These are phyloP conservation scores for Gisinianus flammeolus DNA, from an alignment of 2,888 invertebrate species.

Conservation along the genomic window DNA sequence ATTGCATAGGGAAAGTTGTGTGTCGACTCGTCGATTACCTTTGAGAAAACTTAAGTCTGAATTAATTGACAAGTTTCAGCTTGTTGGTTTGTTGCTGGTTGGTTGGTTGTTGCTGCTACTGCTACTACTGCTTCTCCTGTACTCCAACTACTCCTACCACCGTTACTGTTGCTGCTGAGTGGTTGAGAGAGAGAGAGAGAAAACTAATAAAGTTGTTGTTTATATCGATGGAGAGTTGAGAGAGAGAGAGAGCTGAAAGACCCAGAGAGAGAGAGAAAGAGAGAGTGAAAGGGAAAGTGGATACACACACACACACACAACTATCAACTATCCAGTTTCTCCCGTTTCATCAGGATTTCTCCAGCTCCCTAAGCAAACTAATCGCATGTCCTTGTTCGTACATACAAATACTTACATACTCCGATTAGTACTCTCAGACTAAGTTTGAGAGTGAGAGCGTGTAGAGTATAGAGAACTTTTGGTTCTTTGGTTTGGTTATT, in stretches of 20 bases:
- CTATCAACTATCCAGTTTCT: neutral
- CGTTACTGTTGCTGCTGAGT: neutral
- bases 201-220: conserved; percentile 12
- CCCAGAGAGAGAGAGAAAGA: too few species aligned
- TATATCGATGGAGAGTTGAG: neutral
- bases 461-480: too few species aligned
- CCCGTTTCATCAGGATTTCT: neutral
- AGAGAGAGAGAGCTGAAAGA: neutral
- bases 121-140: neutral
- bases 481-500: too few species aligned
- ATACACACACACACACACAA: neutral
- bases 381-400: neutral
- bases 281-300: neutral
- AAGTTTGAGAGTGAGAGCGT: neutral
- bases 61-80: conserved; percentile 35
- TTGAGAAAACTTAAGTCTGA: conserved; percentile 34
- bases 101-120: neutral
- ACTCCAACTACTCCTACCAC: neutral
- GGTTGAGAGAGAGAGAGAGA: neutral
- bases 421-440: too few species aligned
- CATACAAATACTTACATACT: neutral
- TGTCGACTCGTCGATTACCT: conserved; percentile 20
- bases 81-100: conserved; percentile 17
- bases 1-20: neutral
- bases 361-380: neutral